Percentiles rank a stretch among this genome's conserved stretches.
phyloP scores from a whole-genome alignment of 2,888 invertebrate species.

The Dichetophora obliterata region DNA sequence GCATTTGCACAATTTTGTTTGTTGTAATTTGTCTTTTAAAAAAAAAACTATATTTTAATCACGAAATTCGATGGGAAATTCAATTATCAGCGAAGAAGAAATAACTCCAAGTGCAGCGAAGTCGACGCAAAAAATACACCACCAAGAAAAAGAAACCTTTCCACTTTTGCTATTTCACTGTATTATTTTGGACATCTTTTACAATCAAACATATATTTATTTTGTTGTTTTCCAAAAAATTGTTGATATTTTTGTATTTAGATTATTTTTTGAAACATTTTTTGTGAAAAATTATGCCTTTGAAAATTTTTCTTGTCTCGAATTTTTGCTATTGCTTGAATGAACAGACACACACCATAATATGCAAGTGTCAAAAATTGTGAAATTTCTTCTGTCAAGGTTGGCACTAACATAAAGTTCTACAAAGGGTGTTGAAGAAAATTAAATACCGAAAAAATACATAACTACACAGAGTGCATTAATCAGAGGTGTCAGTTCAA shows the following conservation, averaged over 20 bases:
- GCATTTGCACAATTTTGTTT: constrained; percentile 34
- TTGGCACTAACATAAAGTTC: neutral
- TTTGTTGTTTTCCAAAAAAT: too few relatives aligned
- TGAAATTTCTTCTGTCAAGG: neutral
- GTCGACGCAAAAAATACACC: constrained; percentile 2
- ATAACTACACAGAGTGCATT: too few relatives aligned
- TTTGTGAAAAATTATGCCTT: constrained; percentile 23
- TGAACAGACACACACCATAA: neutral
- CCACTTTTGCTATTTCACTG: neutral
- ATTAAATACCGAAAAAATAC: too few relatives aligned
- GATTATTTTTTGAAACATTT: constrained; percentile 25
- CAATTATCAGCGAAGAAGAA: neutral
- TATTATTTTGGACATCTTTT: neutral
- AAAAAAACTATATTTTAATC: neutral
- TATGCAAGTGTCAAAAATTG: neutral
- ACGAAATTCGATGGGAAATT: neutral
- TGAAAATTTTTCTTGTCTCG: constrained; percentile 10
- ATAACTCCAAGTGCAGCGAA: neutral
- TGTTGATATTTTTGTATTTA: neutral
- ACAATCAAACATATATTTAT: too few relatives aligned
- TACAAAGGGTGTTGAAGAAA: too few relatives aligned
- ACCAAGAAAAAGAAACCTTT: neutral
- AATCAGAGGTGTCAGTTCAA: too few relatives aligned
- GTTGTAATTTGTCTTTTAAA: constrained; percentile 1
- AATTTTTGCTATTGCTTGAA: neutral